A percentile compares a stretch with the other conserved stretches of the same genome.
Conservation (phyloP, 2,888 invertebrate species). For the Ischnus inquisitorius region DNA sequence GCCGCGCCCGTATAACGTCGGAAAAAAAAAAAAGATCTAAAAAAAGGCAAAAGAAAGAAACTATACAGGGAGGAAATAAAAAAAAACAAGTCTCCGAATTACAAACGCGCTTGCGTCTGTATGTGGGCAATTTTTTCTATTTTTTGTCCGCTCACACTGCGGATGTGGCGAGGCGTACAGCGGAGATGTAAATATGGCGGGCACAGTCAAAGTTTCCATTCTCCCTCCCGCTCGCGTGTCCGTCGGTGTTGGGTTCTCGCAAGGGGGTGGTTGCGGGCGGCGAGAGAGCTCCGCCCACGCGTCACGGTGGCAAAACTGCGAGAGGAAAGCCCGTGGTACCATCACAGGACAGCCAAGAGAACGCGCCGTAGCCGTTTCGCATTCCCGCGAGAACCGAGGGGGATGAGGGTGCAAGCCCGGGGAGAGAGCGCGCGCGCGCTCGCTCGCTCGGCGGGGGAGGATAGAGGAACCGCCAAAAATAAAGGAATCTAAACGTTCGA, state of each 20-base stretch:
- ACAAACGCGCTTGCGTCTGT: slow-evolving; percentile 27
- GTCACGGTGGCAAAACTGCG: slow-evolving; percentile 61
- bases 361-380: slow-evolving; percentile 2
- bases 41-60: neutral
- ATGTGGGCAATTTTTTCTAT: slow-evolving; percentile 30
- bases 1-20: neutral
- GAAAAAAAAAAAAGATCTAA: neutral
- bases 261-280: slow-evolving; percentile 14
- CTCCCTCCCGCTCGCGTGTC: slow-evolving; percentile 71
- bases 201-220: slow-evolving; percentile 81
- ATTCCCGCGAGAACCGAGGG: slow-evolving; percentile 1
- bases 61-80: neutral
- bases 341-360: neutral
- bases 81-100: slow-evolving; percentile 53
- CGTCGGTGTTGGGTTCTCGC: slow-evolving; percentile 49
- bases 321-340: slow-evolving; percentile 38
- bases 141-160: slow-evolving; percentile 48
- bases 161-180: slow-evolving; percentile 48
- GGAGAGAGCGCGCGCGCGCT: neutral
- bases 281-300: slow-evolving; percentile 72
- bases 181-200: slow-evolving; percentile 83
- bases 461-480: slow-evolving; percentile 53
- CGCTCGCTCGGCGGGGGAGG: neutral
- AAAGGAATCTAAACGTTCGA: slow-evolving; percentile 43
- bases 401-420: slow-evolving; percentile 26